A percentile compares a stretch with the other conserved stretches of the same genome.
These are phyloP conservation scores for Acleris literana DNA, from an alignment of 2,888 invertebrate species.

Conservation along the genomic window DNA sequence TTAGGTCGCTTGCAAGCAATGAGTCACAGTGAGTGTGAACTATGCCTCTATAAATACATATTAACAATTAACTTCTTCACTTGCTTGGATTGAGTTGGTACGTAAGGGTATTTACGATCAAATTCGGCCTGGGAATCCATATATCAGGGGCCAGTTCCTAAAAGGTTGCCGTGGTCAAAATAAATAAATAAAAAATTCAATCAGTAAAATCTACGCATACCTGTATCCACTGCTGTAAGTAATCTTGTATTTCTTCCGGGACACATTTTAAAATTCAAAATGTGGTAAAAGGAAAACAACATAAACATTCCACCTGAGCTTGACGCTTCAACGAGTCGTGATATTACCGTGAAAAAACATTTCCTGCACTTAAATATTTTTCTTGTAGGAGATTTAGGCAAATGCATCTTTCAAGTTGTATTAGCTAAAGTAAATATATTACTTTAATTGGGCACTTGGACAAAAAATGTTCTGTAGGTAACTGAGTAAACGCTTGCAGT, in stretches of 20 bases:
- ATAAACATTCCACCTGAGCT: slow-evolving; percentile 12
- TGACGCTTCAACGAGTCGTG: slow-evolving; percentile 22
- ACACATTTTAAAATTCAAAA: slow-evolving; percentile 2
- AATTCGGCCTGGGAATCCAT: neutral
- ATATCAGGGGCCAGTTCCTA: no score
- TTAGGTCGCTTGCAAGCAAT: slow-evolving; percentile 64
- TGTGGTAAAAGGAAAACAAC: slow-evolving; percentile 12
- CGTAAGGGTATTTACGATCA: neutral
- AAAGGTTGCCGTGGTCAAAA: no score
- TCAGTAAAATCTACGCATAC: no score
- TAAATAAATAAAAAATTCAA: no score
- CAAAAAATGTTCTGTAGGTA: neutral
- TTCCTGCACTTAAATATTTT: slow-evolving; percentile 20
- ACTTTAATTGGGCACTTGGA: no score
- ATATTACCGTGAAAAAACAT: slow-evolving; percentile 24
- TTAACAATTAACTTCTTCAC: slow-evolving; percentile 11
- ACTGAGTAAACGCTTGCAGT: neutral
- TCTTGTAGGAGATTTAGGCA: neutral
- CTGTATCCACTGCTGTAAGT: no score
- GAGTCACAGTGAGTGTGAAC: slow-evolving; percentile 61
- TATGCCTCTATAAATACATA: slow-evolving; percentile 66
- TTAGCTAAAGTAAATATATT: no score
- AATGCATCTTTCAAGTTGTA: no score
- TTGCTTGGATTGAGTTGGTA: neutral
- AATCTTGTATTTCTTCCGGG: neutral